These are phyloP conservation scores for Miichthys miiuy DNA, from an alignment of 2,797 vertebrate genomes.

Conservation along the genomic window DNA sequence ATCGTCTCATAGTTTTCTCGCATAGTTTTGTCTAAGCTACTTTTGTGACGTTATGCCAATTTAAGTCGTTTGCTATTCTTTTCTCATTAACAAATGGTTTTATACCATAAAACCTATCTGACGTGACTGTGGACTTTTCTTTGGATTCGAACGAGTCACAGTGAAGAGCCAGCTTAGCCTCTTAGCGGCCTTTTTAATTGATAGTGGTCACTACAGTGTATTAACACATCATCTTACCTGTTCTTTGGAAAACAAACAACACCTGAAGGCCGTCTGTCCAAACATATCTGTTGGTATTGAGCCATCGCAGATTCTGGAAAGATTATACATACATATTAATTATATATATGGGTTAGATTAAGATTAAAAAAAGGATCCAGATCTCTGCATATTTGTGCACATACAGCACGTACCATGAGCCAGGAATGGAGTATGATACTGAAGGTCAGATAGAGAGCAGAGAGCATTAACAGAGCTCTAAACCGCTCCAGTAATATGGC, in stretches of 20 bases:
- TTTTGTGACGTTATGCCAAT: too few relatives aligned
- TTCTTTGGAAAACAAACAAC: conserved; percentile 91
- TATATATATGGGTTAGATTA: background rate
- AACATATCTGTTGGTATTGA: conserved; percentile 83
- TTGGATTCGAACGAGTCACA: too few relatives aligned
- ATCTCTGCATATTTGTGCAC: background rate
- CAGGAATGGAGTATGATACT: conserved; percentile 93
- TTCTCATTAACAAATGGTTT: too few relatives aligned
- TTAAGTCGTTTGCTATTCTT: too few relatives aligned
- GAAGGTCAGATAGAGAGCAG: conserved; percentile 88
- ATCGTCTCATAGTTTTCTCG: too few relatives aligned
- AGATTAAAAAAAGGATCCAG: background rate
- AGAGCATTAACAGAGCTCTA: conserved; percentile 90
- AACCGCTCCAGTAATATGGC: conserved; percentile 91
- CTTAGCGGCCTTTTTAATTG: too few relatives aligned
- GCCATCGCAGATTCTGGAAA: conserved; percentile 92
- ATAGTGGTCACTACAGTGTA: background rate
- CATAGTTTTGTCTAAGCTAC: too few relatives aligned
- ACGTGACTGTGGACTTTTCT: too few relatives aligned
- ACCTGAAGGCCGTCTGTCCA: conserved; percentile 94
- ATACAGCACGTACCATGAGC: conserved; percentile 86
- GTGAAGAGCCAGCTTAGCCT: too few relatives aligned
- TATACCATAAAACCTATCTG: too few relatives aligned
- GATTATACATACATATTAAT: conserved; percentile 12
- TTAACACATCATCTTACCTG: conserved; percentile 83